phyloP scores from a whole-genome alignment of 1,140 invertebrate species.

The Acromyrmex echinatior region DNA sequence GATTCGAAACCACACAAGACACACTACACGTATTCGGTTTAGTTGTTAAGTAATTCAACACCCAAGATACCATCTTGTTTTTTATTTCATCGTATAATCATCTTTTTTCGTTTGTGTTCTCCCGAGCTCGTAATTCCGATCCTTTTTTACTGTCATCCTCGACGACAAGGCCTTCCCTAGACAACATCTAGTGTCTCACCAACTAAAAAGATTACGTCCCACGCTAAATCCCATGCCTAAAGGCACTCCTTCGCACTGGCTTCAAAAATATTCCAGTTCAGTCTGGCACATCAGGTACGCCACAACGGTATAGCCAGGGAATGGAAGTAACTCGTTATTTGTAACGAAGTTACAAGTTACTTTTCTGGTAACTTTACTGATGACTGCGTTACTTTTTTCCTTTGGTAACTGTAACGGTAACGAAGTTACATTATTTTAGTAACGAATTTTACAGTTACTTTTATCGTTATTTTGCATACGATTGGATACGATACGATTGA shows the following conservation, averaged over 20 bases:
- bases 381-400: too few relatives aligned
- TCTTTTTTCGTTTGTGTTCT: conserved; percentile 33
- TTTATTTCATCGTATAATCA: conserved; percentile 58
- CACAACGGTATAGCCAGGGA: background rate
- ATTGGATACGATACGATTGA: too few relatives aligned
- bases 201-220: conserved; percentile 68
- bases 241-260: background rate
- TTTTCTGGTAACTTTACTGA: too few relatives aligned
- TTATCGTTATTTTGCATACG: too few relatives aligned
- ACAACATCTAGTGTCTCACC: conserved; percentile 70
- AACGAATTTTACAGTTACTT: too few relatives aligned
- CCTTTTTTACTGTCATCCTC: conserved; percentile 69
- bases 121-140: conserved; percentile 40
- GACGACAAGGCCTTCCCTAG: conserved; percentile 65
- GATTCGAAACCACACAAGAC: background rate
- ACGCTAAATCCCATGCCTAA: conserved; percentile 52
- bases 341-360: too few relatives aligned
- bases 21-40: conserved; percentile 47
- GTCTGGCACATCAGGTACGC: background rate
- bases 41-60: conserved; percentile 67
- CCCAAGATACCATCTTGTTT: conserved; percentile 39
- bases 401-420: too few relatives aligned
- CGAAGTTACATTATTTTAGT: too few relatives aligned
- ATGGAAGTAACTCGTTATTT: too few relatives aligned
- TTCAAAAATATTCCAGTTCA: conserved; percentile 56